Base-by-base conservation (phyloP, 1,140 invertebrate genomes). In the Phocides pigmalion region DNA sequence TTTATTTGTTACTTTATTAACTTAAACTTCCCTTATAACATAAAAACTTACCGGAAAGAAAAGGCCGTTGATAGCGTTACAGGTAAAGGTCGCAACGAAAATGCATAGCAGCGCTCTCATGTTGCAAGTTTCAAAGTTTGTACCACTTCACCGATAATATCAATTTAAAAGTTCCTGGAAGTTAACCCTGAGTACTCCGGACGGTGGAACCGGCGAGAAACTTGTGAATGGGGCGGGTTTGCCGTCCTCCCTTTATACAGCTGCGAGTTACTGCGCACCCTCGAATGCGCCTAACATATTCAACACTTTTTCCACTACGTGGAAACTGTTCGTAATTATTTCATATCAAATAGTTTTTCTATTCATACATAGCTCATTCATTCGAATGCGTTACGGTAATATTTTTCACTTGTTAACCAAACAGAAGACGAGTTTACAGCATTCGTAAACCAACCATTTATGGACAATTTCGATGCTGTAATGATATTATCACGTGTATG, bases 261-360 rank as follows among this genome's bases (percentile, higher is more conserved):
- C 69, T 72, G 62, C 70, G 54, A 49, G 70, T 76, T 82, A 80
- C 84, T 87, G 86, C 86, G 84, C 86, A 86, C 64, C 75, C 79
- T 72, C 56, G 35, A 62, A 81, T 81, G 86, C 84, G 84, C 81
- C 78, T 76, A 42, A 62, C 67, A 46, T 61, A 71, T 20, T 69
- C 66, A 66, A 65, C 56, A 61, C 51, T 76, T 70, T 77, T 75
- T 32, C 9, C 67, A 64, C 62, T 50, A 58, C 16, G 17, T 62
- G 37, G 61, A 63, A 68, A 59, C 22, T 50, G 53, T 46, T 51
- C 8, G 22, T 35, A 63, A 46, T 41, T 64, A 47, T 14, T 47
- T 64, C 17, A 37, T 17, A 25, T 41, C 16, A n/a, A n/a, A 17
- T 14, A 3, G 4, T 39, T 12, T 9, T 37, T 25, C 14, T 54